A percentile compares a stretch with the other conserved stretches of the same genome.
These are phyloP conservation scores for Eremobia ochroleuca DNA, from an alignment of 2,888 invertebrate genomes.

Conservation along the genomic window DNA sequence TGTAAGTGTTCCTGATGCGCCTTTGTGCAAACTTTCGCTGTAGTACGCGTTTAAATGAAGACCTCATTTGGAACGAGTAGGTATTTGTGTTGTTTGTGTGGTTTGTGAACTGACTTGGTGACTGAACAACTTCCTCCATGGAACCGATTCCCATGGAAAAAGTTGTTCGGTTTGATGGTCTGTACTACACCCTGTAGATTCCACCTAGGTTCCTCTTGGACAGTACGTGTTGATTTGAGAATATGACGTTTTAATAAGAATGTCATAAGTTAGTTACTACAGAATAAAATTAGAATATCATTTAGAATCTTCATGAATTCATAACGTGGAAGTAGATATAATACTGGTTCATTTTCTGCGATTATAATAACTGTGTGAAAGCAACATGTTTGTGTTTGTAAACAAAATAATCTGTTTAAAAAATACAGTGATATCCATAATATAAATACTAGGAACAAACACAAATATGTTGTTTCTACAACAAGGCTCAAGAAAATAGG, in stretches of 20 bases:
- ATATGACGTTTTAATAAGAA: not conserved
- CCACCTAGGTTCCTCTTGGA: not conserved
- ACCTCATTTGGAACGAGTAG: not conserved
- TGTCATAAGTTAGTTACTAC: not conserved
- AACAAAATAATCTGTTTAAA: too few species aligned
- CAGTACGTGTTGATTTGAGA: not conserved
- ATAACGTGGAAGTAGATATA: not conserved
- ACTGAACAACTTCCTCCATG: not conserved
- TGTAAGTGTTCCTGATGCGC: not conserved
- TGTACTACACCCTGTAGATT: not conserved
- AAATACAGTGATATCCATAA: too few species aligned
- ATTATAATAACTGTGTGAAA: not conserved
- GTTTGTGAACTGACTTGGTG: not conserved
- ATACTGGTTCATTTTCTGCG: not conserved
- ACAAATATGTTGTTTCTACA: too few species aligned
- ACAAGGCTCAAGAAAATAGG: too few species aligned
- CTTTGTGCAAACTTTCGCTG: not conserved
- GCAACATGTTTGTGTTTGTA: not conserved
- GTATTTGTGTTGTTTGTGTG: too few species aligned
- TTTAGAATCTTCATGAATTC: not conserved
- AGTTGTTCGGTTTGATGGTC: not conserved
- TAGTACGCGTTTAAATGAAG: not conserved
- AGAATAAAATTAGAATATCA: not conserved
- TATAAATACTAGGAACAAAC: too few species aligned
- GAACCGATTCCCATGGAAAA: not conserved